These are phyloP conservation scores for Buceros bicornis DNA, from an alignment of 2,797 vertebrate genomes.

Conservation along the genomic window DNA sequence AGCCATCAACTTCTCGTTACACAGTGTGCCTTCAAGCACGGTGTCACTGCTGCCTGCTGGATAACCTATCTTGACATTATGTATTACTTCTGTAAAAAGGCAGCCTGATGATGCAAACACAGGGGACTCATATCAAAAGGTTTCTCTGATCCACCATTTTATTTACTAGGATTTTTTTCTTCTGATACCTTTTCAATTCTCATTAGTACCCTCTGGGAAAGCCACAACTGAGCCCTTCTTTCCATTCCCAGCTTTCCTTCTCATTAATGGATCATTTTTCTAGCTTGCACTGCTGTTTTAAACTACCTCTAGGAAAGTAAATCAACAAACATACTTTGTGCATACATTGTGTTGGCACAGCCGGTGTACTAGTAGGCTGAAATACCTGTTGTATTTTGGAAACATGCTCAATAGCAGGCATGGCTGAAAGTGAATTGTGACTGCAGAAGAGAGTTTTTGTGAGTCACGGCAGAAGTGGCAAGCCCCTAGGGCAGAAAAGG, in stretches of 20 bases:
- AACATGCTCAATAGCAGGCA: neutral
- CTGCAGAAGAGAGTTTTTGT: neutral
- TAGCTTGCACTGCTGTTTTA: neutral
- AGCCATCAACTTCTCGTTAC: neutral
- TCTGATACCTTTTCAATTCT: neutral
- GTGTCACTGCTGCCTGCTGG: neutral
- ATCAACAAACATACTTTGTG: neutral
- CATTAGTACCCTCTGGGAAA: neutral
- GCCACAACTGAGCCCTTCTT: neutral
- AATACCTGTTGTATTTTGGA: neutral
- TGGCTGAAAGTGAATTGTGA: neutral
- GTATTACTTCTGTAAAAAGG: neutral
- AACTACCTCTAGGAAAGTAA: neutral
- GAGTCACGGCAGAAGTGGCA: neutral
- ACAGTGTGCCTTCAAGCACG: neutral
- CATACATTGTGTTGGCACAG: neutral
- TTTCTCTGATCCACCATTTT: neutral
- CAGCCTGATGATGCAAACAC: neutral
- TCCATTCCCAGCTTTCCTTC: neutral
- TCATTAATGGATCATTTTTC: neutral
- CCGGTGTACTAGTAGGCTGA: neutral
- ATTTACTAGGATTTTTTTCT: neutral
- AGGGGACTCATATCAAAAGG: neutral
- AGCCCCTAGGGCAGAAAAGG: neutral
- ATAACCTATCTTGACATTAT: neutral